A percentile compares a stretch with the other conserved stretches of the same genome.
phyloP scores from a whole-genome alignment of 2,888 invertebrate species.

The Eristalis arbustorum region DNA sequence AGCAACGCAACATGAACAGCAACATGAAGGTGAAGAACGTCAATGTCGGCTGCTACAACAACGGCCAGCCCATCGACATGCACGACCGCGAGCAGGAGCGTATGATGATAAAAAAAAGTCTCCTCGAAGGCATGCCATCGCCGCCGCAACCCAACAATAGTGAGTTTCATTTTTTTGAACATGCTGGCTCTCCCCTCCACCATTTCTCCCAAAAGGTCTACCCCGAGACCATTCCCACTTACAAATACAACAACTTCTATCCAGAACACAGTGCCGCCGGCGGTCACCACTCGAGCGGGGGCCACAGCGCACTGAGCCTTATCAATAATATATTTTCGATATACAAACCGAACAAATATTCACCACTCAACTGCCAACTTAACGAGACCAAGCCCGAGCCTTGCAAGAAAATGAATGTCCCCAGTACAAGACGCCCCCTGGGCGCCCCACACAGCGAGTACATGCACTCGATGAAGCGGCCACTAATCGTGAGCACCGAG shows the following conservation, averaged over 20 bases:
- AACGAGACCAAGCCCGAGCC: slow-evolving; percentile 79
- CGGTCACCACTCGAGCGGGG: slow-evolving; percentile 75
- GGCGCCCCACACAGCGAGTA: slow-evolving; percentile 78
- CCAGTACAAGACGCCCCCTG: slow-evolving; percentile 78
- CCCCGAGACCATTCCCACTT: slow-evolving; percentile 78
- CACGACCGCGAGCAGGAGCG: slow-evolving; percentile 79
- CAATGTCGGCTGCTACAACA: slow-evolving; percentile 79
- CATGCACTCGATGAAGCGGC: slow-evolving; percentile 81
- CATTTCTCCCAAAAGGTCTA: slow-evolving; percentile 77
- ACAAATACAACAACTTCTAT: slow-evolving; percentile 80
- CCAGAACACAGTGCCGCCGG: slow-evolving; percentile 76
- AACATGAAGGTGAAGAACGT: slow-evolving; percentile 79
- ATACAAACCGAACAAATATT: slow-evolving; percentile 80
- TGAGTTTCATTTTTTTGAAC: slow-evolving; percentile 78
- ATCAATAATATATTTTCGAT: slow-evolving; percentile 80
- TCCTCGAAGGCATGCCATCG: slow-evolving; percentile 79
- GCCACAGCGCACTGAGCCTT: slow-evolving; percentile 78
- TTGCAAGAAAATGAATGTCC: slow-evolving; percentile 80
- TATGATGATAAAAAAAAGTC: slow-evolving; percentile 79
- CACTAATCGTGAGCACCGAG: slow-evolving; percentile 82
- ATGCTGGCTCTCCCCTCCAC: slow-evolving; percentile 76
- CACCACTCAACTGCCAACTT: slow-evolving; percentile 79
- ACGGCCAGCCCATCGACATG: slow-evolving; percentile 78
- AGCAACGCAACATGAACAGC: slow-evolving; percentile 79
- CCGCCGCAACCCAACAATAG: slow-evolving; percentile 75